Percentiles rank a stretch among this genome's conserved stretches.
Conservation (phyloP, 2,888 invertebrate species). For the Dione vanillae region DNA sequence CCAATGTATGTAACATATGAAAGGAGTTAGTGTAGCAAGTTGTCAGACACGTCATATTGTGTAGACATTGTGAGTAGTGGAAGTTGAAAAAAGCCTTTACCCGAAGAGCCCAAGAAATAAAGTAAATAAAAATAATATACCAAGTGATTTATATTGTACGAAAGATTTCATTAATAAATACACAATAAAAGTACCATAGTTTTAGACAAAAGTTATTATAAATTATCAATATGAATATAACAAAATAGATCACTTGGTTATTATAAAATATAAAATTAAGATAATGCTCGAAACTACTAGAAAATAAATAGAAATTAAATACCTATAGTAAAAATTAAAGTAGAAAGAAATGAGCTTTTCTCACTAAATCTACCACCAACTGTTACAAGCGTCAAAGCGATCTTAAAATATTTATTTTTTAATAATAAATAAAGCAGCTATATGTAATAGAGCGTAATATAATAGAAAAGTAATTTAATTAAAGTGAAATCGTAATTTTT, state of each 20-base stretch:
- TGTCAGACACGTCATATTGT: conserved; percentile 28
- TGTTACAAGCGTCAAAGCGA: conserved; percentile 24
- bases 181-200: too few relatives aligned
- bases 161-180: background rate
- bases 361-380: conserved; percentile 28
- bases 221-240: too few relatives aligned
- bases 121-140: conserved; percentile 33
- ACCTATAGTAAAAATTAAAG: background rate
- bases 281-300: background rate
- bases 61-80: conserved; percentile 35
- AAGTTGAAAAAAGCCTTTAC: conserved; percentile 49
- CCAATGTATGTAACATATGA: background rate
- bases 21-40: conserved; percentile 29
- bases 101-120: conserved; percentile 49
- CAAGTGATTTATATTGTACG: conserved; percentile 18
- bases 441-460: background rate
- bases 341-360: background rate
- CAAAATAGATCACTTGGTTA: conserved; percentile 15
- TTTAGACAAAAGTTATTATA: too few relatives aligned
- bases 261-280: background rate
- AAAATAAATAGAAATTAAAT: background rate
- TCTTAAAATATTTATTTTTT: conserved; percentile 24
- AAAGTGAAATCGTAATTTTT: too few relatives aligned
- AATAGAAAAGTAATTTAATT: background rate
- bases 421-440: conserved; percentile 3